phyloP scores from a whole-genome alignment of 1,140 invertebrate species.

The Camponotus vicinus region DNA sequence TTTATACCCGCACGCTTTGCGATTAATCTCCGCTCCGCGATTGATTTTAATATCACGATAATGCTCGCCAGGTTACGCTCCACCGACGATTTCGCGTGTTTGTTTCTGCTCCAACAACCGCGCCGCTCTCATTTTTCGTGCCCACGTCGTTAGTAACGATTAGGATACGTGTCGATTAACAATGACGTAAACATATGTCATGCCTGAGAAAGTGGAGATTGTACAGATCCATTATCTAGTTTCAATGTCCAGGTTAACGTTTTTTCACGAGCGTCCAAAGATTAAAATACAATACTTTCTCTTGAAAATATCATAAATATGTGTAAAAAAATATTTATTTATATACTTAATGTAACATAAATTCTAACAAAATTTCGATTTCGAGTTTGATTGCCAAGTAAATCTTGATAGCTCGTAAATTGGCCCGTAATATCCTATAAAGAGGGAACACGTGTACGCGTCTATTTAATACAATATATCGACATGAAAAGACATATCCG shows the following conservation, averaged over 20 bases:
- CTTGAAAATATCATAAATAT: neutral
- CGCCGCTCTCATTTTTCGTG: constrained; percentile 31
- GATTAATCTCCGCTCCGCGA: constrained; percentile 56
- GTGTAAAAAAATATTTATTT: neutral
- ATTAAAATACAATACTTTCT: neutral
- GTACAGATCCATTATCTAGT: neutral
- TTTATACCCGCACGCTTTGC: constrained; percentile 53
- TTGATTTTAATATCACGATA: constrained; percentile 62
- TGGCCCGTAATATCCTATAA: neutral
- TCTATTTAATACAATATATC: constrained; percentile 14
- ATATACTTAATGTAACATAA: neutral
- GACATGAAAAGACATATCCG: constrained; percentile 9
- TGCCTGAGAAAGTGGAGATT: neutral
- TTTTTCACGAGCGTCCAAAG: neutral
- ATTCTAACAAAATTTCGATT: neutral
- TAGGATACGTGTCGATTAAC: constrained; percentile 42
- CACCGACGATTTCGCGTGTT: constrained; percentile 50
- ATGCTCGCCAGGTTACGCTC: constrained; percentile 49
- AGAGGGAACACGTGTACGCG: neutral
- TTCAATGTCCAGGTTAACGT: neutral
- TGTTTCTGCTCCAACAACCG: constrained; percentile 48
- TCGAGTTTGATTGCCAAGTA: too few relatives aligned
- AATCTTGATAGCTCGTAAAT: neutral
- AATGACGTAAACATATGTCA: constrained; percentile 44
- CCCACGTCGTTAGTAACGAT: constrained; percentile 24